Conservation (phyloP, 1,140 invertebrate species). For the Sweltsa coloradensis region DNA sequence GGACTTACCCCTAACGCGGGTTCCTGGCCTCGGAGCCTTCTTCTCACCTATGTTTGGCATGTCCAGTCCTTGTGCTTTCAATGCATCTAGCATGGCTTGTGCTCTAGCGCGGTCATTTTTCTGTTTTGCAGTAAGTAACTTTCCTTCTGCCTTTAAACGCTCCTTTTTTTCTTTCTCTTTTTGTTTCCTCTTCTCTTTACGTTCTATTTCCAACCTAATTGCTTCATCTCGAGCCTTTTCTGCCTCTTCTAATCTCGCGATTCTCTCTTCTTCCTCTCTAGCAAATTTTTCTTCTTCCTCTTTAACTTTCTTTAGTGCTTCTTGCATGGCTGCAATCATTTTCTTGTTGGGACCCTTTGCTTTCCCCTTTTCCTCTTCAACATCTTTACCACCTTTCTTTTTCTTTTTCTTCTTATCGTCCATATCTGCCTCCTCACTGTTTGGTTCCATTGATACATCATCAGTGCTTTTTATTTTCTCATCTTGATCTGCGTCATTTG, state of each 20-base stretch:
- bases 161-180: conserved; percentile 93
- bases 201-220: conserved; percentile 60
- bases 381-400: conserved; percentile 31
- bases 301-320: conserved; percentile 72
- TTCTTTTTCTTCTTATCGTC: conserved; percentile 31
- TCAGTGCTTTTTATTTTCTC: neutral
- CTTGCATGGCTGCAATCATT: conserved; percentile 77
- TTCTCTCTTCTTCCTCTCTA: conserved; percentile 69
- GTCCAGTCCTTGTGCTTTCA: conserved; percentile 70
- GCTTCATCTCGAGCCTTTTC: conserved; percentile 58
- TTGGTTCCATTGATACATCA: neutral
- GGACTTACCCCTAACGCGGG: conserved; percentile 56
- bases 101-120: conserved; percentile 78
- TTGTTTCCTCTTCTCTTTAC: conserved; percentile 82
- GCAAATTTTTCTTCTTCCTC: conserved; percentile 76
- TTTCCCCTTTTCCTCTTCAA: conserved; percentile 26
- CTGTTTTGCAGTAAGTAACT: conserved; percentile 83
- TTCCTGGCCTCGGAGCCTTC: conserved; percentile 52
- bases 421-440: conserved; percentile 23
- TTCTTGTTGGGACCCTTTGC: conserved; percentile 58
- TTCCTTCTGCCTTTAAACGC: conserved; percentile 87
- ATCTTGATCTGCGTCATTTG: neutral
- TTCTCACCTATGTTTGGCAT: conserved; percentile 56
- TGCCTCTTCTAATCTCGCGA: conserved; percentile 58
- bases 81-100: conserved; percentile 72